These are phyloP conservation scores for Synergus umbraculus DNA, from an alignment of 2,888 invertebrate genomes.

Conservation along the genomic window DNA sequence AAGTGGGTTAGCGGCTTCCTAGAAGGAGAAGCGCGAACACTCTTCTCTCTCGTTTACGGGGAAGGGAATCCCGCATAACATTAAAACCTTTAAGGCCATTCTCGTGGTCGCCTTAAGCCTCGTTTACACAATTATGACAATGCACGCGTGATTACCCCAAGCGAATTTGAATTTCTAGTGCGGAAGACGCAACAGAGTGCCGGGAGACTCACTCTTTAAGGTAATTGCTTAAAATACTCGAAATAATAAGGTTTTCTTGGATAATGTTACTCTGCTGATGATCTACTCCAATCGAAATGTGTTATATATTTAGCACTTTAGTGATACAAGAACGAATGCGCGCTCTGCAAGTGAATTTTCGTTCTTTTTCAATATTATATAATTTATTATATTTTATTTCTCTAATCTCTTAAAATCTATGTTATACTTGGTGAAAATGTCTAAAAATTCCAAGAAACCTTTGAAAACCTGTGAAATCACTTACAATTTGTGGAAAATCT, in stretches of 20 bases:
- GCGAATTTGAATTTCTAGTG: slow-evolving; percentile 22
- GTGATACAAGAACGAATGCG: too few species aligned
- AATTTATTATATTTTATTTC: too few species aligned
- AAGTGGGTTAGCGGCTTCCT: slow-evolving; percentile 73
- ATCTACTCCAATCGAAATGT: not conserved
- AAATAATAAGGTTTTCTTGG: not conserved
- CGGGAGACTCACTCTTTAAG: not conserved
- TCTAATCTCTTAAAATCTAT: too few species aligned
- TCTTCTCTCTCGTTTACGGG: slow-evolving; percentile 54
- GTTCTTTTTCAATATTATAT: too few species aligned
- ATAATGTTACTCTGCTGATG: not conserved
- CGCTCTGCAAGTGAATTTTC: too few species aligned
- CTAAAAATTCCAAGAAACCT: too few species aligned
- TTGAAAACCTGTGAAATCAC: too few species aligned
- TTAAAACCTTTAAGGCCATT: slow-evolving; percentile 61
- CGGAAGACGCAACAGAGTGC: slow-evolving; percentile 2
- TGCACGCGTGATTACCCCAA: slow-evolving; percentile 16
- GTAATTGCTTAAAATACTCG: not conserved
- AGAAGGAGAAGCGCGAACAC: slow-evolving; percentile 56
- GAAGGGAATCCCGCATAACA: slow-evolving; percentile 73
- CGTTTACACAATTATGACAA: slow-evolving; percentile 36
- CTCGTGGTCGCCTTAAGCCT: slow-evolving; percentile 39
- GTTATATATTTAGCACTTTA: too few species aligned
- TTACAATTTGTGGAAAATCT: too few species aligned
- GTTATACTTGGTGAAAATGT: too few species aligned